Conservation (phyloP, 2,888 invertebrate species). For the Mallateleia sp. region DNA sequence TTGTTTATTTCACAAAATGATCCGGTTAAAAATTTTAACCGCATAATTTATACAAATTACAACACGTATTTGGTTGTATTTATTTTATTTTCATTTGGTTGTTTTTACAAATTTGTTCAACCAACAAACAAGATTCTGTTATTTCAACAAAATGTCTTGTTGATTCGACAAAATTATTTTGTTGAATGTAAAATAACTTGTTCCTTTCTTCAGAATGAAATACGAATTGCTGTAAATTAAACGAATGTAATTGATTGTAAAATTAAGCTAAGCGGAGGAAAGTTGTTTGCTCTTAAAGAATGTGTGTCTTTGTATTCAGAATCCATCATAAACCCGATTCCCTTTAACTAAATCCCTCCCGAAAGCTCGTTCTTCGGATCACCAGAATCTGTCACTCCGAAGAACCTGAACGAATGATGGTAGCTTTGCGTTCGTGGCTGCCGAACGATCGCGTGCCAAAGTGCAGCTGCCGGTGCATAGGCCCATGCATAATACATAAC, state of each 20-base stretch:
- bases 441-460: constrained; percentile 86
- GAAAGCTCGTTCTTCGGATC: constrained; percentile 21
- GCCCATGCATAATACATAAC: constrained; percentile 88
- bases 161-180: no score
- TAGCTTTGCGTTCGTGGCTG: constrained; percentile 81
- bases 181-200: no score
- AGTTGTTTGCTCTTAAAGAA: neutral
- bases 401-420: constrained; percentile 66
- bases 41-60: no score
- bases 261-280: neutral
- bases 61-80: no score
- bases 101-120: no score
- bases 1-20: no score
- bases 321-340: constrained; percentile 17
- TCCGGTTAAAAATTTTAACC: no score
- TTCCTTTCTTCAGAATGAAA: no score
- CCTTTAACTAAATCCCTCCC: neutral
- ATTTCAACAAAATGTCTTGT: no score
- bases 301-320: neutral
- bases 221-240: no score
- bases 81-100: no score
- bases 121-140: no score
- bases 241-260: neutral
- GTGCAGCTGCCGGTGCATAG: constrained; percentile 85
- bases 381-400: constrained; percentile 50